phyloP scores from a whole-genome alignment of 2,797 vertebrate species.

The Lycodopsis pacificus region DNA sequence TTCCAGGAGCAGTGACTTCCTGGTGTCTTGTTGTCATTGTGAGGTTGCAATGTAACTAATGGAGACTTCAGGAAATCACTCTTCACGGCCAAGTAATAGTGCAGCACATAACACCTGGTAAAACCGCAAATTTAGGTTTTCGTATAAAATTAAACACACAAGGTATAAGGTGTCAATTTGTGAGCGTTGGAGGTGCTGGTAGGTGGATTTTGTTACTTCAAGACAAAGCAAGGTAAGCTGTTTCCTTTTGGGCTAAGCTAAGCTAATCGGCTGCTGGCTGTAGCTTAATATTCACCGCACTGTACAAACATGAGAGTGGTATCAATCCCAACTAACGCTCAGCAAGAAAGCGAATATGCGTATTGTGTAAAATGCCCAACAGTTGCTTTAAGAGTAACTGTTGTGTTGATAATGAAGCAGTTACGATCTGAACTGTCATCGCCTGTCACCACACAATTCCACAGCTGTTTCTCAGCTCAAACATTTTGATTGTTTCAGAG shows the following conservation, averaged over 20 bases:
- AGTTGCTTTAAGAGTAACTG: neutral
- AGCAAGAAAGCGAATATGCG: neutral
- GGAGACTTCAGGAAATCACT: neutral
- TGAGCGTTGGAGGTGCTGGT: neutral
- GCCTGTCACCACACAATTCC: neutral
- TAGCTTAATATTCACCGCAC: neutral
- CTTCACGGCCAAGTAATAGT: neutral
- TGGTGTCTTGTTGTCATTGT: neutral
- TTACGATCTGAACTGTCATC: neutral
- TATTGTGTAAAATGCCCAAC: neutral
- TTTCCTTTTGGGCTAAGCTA: neutral
- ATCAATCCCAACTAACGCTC: neutral
- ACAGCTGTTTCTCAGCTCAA: conserved; percentile 2
- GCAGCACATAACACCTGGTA: neutral
- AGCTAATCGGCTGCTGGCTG: neutral
- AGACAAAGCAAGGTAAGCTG: neutral
- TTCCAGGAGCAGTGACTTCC: neutral
- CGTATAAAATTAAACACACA: neutral
- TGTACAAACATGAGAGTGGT: neutral
- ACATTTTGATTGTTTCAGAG: conserved; percentile 80
- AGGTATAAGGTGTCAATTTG: neutral
- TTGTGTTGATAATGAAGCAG: neutral
- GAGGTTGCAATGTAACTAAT: neutral
- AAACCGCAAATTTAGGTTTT: neutral
- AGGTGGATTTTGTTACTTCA: neutral